Evolutionary conservation across 2,797 vertebrate species (phyloP).

Genomic region (Rhabdophis nuchalis): DNA sequence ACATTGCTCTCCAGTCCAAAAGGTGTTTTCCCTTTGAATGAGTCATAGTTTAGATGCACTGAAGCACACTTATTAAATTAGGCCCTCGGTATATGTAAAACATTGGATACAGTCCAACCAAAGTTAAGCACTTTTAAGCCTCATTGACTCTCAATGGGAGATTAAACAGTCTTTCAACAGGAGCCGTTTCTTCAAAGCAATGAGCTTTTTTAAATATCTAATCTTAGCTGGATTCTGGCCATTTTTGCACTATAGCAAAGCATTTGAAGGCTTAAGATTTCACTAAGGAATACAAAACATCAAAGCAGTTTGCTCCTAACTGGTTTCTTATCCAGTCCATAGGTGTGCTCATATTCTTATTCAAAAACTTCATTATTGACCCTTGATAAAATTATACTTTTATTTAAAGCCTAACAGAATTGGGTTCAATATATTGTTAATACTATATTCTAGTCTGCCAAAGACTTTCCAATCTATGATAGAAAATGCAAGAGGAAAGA

Average conservation of each 20-base stretch:
- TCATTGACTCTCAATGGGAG: slow-evolving; percentile 23
- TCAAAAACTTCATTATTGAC: background rate
- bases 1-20: slow-evolving; percentile 26
- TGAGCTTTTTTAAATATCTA: background rate
- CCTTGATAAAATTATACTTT: background rate
- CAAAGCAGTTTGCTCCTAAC: background rate
- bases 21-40: slow-evolving; percentile 17
- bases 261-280: background rate
- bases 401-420: background rate
- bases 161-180: slow-evolving; percentile 11
- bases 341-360: too few species aligned
- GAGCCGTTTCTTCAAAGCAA: slow-evolving; percentile 8
- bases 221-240: background rate
- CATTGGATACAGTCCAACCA: slow-evolving; percentile 14
- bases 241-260: background rate
- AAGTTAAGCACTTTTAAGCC: slow-evolving; percentile 30
- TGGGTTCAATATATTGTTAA: background rate
- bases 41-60: slow-evolving; percentile 30
- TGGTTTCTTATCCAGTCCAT: background rate
- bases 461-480: background rate
- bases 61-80: slow-evolving; percentile 29
- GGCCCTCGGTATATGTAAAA: slow-evolving; percentile 8
- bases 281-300: background rate
- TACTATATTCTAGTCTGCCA: background rate
- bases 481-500: background rate